These are phyloP conservation scores for Eupithecia dodoneata DNA, from an alignment of 2,888 invertebrate species.

Conservation along the genomic window DNA sequence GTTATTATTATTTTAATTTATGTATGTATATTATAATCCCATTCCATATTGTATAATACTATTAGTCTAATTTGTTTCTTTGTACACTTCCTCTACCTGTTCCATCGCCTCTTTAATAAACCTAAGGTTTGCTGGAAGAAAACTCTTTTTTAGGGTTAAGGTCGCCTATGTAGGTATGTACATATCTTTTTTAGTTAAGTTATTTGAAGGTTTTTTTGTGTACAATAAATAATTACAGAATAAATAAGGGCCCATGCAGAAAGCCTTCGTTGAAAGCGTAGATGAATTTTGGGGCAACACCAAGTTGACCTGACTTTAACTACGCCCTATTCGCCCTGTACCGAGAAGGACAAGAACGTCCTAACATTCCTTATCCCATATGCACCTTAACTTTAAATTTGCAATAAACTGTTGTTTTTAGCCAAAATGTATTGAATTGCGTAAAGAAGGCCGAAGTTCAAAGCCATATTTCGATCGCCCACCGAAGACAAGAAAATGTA, in stretches of 20 bases:
- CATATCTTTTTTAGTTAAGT: too few species aligned
- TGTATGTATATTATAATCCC: too few species aligned
- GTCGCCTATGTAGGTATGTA: too few species aligned
- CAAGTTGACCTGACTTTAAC: not conserved
- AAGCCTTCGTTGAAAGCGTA: not conserved
- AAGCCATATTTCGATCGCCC: slow-evolving; percentile 17
- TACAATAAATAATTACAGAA: too few species aligned
- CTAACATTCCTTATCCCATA: not conserved
- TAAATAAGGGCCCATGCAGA: not conserved
- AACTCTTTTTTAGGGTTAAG: too few species aligned
- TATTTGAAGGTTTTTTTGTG: too few species aligned
- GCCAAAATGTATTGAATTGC: not conserved
- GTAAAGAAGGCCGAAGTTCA: slow-evolving; percentile 9
- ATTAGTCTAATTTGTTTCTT: too few species aligned
- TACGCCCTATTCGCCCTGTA: not conserved
- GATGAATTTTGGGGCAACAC: not conserved
- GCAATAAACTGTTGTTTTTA: not conserved
- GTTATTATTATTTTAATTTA: too few species aligned
- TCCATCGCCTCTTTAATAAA: too few species aligned
- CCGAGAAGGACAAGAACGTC: not conserved
- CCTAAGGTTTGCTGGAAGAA: too few species aligned
- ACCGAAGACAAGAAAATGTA: slow-evolving; percentile 9
- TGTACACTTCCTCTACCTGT: too few species aligned
- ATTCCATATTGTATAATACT: too few species aligned
- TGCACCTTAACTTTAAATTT: not conserved